Evolutionary conservation across 2,113 vertebrate species (phyloP), one percentile per base, ranked within the genome.

Genomic region (Ranitomeya variabilis): DNA sequence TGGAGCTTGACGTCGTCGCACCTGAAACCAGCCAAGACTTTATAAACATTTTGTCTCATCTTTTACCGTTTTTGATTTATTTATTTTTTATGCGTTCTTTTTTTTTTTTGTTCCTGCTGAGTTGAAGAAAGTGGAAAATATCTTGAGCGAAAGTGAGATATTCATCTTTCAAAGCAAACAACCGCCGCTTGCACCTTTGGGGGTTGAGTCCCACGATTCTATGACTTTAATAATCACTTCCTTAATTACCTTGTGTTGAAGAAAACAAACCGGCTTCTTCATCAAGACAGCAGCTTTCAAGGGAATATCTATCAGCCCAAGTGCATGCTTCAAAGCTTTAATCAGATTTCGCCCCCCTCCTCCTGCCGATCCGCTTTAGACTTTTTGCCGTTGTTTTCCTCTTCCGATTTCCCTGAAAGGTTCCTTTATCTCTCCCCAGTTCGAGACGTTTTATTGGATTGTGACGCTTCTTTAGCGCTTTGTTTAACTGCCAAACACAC

Each of bases 201-300:
- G 71, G 81, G 81, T 69, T 83, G 51, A 52, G 81, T 83, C 62
- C 81, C 81, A 12, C 13, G 81, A 69, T 67, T 83, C 45, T 16
- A 21, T 37, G 51, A 83, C 81, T 83, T 83, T 83, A 83, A 83
- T 83, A 83, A 83, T 83, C 45, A 67, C 81, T 83, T 83, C 81
- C 81, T 83, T 83, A 83, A 83, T 83, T 83, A 83, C 81, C 81
- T 83, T 83, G 62, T 52, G 64, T 52, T 15, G 62, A 83, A 83
- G 81, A 67, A 83, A 83, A 83, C 64, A 83, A 83, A 67, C 62
- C 14, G 45, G 81, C 66, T 83, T 69, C 64, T 62, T 21, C 81
- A 69, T 83, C 81, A 64, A 83, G 81, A 51, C 45, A 23, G 81
- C 0, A 23, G 45, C 60, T 54, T 83, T 15, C 81, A 67, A 66